A percentile compares a stretch with the other conserved stretches of the same genome.
phyloP scores from a whole-genome alignment of 2,797 vertebrate species.

The Pteronotus mesoamericanus region DNA sequence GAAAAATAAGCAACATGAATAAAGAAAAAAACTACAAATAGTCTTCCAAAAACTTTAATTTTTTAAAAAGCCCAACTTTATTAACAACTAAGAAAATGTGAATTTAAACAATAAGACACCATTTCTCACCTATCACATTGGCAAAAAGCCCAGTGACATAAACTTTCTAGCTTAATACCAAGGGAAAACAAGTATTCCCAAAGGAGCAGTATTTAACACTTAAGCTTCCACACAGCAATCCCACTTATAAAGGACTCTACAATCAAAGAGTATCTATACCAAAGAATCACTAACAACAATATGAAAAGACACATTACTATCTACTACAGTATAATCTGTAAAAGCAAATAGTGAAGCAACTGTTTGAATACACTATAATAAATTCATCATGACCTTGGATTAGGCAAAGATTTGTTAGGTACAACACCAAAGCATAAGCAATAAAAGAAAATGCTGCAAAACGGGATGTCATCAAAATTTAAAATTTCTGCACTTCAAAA shows the following conservation, averaged over 20 bases:
- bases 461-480: neutral
- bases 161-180: neutral
- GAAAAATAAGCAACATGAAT: neutral
- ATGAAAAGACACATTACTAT: neutral
- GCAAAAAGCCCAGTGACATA: neutral
- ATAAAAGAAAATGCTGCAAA: neutral
- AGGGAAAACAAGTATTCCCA: neutral
- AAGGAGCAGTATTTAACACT: neutral
- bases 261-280: neutral
- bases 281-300: slow-evolving; percentile 19
- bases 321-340: neutral
- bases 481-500: neutral
- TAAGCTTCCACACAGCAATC: neutral
- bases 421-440: neutral
- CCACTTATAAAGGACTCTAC: neutral
- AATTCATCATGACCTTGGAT: neutral
- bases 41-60: neutral
- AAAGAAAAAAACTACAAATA: neutral
- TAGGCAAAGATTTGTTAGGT: neutral
- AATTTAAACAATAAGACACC: neutral
- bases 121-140: neutral
- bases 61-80: neutral
- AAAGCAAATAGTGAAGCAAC: neutral
- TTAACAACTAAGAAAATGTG: neutral
- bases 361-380: neutral